Conservation (phyloP, 2,797 vertebrate species). For the Paguma larvata region DNA sequence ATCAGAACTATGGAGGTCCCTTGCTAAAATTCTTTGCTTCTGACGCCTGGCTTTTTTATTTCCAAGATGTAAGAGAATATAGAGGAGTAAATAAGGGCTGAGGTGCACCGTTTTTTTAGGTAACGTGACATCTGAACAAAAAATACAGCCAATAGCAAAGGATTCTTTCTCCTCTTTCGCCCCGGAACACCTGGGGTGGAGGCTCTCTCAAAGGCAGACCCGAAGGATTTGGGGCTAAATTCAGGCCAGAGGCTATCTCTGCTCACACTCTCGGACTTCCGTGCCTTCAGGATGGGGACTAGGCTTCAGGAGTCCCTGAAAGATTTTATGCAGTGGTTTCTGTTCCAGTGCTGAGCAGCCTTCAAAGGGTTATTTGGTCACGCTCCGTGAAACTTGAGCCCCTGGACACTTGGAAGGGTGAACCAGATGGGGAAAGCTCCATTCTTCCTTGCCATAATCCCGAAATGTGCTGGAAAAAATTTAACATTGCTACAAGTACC, state of each 20-base stretch:
- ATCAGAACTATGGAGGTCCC: background rate
- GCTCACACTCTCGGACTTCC: background rate
- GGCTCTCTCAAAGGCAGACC: background rate
- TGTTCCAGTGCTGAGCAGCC: background rate
- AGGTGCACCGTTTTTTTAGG: background rate
- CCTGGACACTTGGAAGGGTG: background rate
- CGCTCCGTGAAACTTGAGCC: background rate
- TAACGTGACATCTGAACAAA: background rate
- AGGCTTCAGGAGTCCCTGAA: background rate
- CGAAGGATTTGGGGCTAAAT: background rate
- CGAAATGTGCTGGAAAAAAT: background rate
- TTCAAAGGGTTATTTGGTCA: background rate
- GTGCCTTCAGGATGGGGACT: background rate
- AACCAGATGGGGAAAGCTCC: background rate
- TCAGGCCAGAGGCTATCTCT: background rate
- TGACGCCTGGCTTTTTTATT: background rate
- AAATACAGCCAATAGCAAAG: background rate
- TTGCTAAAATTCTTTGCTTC: slow-evolving; percentile 30
- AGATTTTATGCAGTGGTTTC: background rate
- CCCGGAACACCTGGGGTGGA: background rate
- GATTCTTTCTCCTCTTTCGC: background rate
- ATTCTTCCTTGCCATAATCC: background rate
- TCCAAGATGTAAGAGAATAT: background rate
- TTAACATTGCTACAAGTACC: background rate
- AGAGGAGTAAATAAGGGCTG: background rate